Percentiles rank a stretch among this genome's conserved stretches.
Conservation (phyloP, 2,113 vertebrate genomes). For the Nannobrachium achirus region DNA sequence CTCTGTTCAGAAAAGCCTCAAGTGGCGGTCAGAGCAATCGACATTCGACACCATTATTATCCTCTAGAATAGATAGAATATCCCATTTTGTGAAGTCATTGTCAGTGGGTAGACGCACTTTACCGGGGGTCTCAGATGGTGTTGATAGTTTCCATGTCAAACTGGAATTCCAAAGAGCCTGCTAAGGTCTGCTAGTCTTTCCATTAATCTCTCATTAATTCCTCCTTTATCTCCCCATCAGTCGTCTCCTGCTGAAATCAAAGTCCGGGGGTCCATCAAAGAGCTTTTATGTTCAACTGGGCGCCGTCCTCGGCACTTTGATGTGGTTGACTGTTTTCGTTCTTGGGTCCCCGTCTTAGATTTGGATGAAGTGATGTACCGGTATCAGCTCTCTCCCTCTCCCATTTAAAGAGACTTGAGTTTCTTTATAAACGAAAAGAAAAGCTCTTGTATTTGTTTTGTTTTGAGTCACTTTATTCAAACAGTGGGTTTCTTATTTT, state of each 20-base stretch:
- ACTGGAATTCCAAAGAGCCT: conserved; percentile 1
- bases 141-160: not conserved
- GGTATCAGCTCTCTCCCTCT: conserved; percentile 22
- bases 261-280: conserved; percentile 35
- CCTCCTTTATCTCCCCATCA: conserved; percentile 11
- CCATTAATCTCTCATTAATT: not conserved
- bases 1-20: no score
- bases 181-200: conserved; percentile 2
- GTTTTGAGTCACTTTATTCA: not conserved
- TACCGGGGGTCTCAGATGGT: not conserved
- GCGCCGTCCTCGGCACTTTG: conserved; percentile 3
- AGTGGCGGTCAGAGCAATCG: no score
- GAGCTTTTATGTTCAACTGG: not conserved
- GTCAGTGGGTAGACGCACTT: no score
- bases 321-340: conserved; percentile 35
- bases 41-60: no score
- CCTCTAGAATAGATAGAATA: no score
- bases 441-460: not conserved
- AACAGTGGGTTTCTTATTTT: no score
- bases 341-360: not conserved
- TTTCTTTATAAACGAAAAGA: no score
- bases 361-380: conserved; percentile 1
- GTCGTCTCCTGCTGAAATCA: conserved; percentile 21
- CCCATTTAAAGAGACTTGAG: not conserved
- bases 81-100: no score